phyloP scores from a whole-genome alignment of 2,797 vertebrate species.

The Thamnophis elegans region DNA sequence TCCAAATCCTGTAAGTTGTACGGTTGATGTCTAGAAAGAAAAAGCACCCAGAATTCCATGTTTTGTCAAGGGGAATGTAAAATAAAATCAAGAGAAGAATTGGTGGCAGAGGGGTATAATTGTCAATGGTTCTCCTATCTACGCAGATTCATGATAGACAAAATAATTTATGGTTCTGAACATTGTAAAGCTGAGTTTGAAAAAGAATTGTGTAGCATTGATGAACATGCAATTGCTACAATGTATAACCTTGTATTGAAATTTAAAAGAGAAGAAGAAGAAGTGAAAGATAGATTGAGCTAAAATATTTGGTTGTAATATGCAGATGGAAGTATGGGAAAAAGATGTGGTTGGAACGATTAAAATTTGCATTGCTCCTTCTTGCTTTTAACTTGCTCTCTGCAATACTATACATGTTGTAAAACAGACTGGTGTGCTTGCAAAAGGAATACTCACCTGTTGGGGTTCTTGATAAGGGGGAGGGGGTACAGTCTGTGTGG shows the following conservation, averaged over 20 bases:
- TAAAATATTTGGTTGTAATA: not conserved
- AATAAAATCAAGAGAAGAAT: not conserved
- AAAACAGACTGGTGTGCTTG: not conserved
- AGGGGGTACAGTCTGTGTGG: conserved; percentile 98
- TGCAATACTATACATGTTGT: not conserved
- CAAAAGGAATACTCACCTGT: conserved; percentile 79
- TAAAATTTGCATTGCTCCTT: not conserved
- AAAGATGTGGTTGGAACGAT: not conserved
- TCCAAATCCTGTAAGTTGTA: conserved; percentile 14
- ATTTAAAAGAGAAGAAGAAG: not conserved
- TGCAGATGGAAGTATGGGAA: not conserved
- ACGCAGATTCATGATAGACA: not conserved
- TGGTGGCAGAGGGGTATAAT: not conserved
- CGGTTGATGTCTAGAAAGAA: not conserved
- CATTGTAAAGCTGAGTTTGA: not conserved
- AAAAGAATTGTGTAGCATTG: not conserved
- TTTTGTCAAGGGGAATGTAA: not conserved
- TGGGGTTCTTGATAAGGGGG: conserved; percentile 98
- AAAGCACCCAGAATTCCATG: not conserved
- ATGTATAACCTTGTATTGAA: not conserved
- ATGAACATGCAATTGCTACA: not conserved
- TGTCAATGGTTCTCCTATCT: not conserved
- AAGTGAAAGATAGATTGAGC: not conserved
- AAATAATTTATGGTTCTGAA: not conserved
- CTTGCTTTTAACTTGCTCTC: not conserved